Conservation (phyloP, 2,113 vertebrate species). For the Neogobius melanostomus region DNA sequence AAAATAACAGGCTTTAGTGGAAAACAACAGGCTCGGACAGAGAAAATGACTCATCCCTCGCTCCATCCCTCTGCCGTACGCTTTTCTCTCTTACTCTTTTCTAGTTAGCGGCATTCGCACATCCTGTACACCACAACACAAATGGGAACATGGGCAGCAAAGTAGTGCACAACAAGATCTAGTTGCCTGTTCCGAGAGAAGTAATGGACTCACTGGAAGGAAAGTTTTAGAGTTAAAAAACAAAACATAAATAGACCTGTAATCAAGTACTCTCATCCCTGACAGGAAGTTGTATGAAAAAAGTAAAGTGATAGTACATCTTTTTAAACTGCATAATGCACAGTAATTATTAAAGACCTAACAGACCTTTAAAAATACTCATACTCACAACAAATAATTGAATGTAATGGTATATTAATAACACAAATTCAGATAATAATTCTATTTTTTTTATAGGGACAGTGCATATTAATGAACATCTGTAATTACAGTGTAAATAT, state of each 20-base stretch:
- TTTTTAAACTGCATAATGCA: too few species aligned
- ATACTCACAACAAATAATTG: too few species aligned
- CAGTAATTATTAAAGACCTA: too few species aligned
- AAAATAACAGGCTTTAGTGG: slow-evolving; percentile 73
- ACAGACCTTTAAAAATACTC: too few species aligned
- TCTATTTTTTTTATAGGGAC: too few species aligned
- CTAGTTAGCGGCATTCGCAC: slow-evolving; percentile 55
- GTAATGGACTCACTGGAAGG: slow-evolving; percentile 3
- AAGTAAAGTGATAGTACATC: background rate
- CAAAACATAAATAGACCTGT: background rate
- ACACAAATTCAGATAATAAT: too few species aligned
- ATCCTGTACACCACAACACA: slow-evolving; percentile 63
- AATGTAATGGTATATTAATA: too few species aligned
- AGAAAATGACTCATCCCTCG: slow-evolving; percentile 73
- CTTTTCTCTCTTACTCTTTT: slow-evolving; percentile 41
- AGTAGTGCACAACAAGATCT: slow-evolving; percentile 8
- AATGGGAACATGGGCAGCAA: slow-evolving; percentile 34
- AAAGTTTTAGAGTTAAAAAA: slow-evolving; percentile 12
- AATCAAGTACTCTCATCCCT: background rate
- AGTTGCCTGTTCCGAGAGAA: slow-evolving; percentile 39
- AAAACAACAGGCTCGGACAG: slow-evolving; percentile 72
- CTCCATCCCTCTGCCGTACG: slow-evolving; percentile 44
- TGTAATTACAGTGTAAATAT: too few species aligned
- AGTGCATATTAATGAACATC: too few species aligned
- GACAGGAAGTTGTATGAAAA: background rate